Conservation (phyloP, 2,797 vertebrate genomes). For the Hyperoplus immaculatus region DNA sequence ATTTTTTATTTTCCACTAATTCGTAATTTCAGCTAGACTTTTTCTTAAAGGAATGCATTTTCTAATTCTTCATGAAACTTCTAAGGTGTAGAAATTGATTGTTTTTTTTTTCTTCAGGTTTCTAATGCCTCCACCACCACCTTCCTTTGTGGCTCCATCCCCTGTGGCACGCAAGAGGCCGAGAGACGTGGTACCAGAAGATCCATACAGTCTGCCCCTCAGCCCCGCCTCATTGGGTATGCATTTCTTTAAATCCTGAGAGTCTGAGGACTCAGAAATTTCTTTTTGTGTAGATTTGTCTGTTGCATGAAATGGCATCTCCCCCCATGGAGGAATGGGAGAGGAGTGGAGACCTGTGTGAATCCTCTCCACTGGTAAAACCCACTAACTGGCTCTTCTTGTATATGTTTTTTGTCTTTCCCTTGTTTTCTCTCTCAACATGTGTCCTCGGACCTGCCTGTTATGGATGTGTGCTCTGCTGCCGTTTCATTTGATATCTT, state of each 20-base stretch:
- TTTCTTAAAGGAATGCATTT: too few species aligned
- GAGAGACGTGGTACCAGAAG: slow-evolving; percentile 56
- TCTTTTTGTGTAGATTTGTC: slow-evolving; percentile 49
- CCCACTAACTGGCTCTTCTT: slow-evolving; percentile 81
- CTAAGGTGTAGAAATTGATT: neutral
- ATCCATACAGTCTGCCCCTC: slow-evolving; percentile 25
- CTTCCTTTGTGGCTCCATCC: slow-evolving; percentile 52
- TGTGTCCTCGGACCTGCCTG: slow-evolving; percentile 81
- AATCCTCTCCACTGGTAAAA: slow-evolving; percentile 53
- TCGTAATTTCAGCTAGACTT: too few species aligned
- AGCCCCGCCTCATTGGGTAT: slow-evolving; percentile 72
- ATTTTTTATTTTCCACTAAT: too few species aligned
- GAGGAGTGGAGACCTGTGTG: slow-evolving; percentile 81
- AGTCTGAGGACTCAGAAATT: slow-evolving; percentile 36
- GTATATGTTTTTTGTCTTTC: slow-evolving; percentile 87
- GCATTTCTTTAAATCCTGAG: slow-evolving; percentile 38
- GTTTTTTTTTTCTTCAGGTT: slow-evolving; percentile 59
- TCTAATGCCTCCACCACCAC: slow-evolving; percentile 85
- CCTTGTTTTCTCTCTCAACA: slow-evolving; percentile 87
- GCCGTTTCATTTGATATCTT: slow-evolving; percentile 83
- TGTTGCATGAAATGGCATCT: slow-evolving; percentile 69
- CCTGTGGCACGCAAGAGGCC: slow-evolving; percentile 76
- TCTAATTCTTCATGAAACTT: neutral
- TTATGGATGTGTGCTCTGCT: slow-evolving; percentile 82
- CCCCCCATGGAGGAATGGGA: slow-evolving; percentile 72